Conservation (phyloP, 2,888 invertebrate genomes). For the Rotaria magnacalcarata region DNA sequence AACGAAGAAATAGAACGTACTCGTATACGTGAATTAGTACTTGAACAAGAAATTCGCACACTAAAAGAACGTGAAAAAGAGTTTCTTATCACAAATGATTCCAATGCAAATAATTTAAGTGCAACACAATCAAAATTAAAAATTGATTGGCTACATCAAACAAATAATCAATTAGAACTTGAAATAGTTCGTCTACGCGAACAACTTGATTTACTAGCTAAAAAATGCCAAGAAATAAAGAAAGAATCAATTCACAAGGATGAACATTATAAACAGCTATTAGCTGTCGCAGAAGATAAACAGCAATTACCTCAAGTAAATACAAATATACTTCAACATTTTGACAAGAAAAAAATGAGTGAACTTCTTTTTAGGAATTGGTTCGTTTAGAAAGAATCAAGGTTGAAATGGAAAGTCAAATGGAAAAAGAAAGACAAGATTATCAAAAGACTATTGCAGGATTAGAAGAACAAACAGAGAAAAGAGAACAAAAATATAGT, state of each 20-base stretch:
- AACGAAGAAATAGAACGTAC: not conserved
- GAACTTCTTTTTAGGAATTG: not conserved
- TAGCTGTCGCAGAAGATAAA: not conserved
- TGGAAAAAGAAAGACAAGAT: not conserved
- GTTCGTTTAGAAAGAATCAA: not conserved
- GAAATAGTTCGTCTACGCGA: constrained; percentile 7
- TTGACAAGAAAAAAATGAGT: not conserved
- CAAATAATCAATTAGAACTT: constrained; percentile 12
- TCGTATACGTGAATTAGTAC: not conserved
- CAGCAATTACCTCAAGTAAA: not conserved
- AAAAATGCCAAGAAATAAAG: not conserved
- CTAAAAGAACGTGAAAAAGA: constrained; percentile 5
- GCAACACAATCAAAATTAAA: not conserved
- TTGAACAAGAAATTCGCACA: constrained; percentile 5
- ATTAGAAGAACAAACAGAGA: not conserved
- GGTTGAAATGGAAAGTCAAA: not conserved
- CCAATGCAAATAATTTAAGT: not conserved
- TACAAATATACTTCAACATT: too few relatives aligned
- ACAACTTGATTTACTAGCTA: not conserved
- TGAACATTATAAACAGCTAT: not conserved
- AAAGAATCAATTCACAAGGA: not conserved
- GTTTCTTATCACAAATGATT: not conserved
- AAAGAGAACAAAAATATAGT: constrained; percentile 29
- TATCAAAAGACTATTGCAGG: not conserved
- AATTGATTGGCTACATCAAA: not conserved